These are phyloP conservation scores for Paramisgurnus dabryanus DNA, from an alignment of 2,113 vertebrate genomes.

Conservation along the genomic window DNA sequence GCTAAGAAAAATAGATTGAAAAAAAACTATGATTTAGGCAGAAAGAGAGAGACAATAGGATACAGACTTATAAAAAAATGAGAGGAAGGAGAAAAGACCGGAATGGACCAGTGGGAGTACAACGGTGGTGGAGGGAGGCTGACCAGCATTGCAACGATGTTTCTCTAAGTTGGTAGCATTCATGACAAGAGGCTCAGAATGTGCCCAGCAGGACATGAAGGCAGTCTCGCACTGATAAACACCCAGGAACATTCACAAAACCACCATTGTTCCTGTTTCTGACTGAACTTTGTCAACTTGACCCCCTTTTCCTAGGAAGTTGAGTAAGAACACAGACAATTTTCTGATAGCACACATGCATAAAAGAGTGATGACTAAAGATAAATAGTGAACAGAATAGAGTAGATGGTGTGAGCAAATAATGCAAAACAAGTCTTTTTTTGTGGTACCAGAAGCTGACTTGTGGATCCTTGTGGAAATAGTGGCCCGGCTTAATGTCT, in stretches of 20 bases:
- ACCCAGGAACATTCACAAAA: conserved; percentile 51
- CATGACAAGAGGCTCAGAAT: conserved; percentile 28
- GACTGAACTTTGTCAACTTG: conserved; percentile 40
- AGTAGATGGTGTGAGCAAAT: background rate
- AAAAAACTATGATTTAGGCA: too few relatives aligned
- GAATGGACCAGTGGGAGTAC: background rate
- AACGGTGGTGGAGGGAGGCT: conserved; percentile 12
- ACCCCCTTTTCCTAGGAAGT: conserved; percentile 19
- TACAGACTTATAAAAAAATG: background rate
- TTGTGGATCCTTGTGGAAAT: background rate
- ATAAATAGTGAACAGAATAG: background rate
- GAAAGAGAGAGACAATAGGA: background rate
- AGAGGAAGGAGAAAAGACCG: background rate
- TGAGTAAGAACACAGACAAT: background rate
- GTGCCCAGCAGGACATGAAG: conserved; percentile 42
- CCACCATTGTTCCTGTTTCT: conserved; percentile 46
- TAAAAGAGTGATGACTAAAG: background rate
- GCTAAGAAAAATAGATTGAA: too few relatives aligned
- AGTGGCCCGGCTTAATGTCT: background rate
- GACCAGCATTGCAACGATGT: conserved; percentile 4
- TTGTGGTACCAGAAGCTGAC: too few relatives aligned
- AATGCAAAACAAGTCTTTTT: too few relatives aligned
- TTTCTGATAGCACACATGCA: conserved; percentile 1
- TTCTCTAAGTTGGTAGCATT: conserved; percentile 27
- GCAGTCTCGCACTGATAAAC: conserved; percentile 47